Evolutionary conservation across 2,797 vertebrate species (phyloP), one percentile per base, ranked within the genome.

Genomic region (Knipowitschia caucasica): DNA sequence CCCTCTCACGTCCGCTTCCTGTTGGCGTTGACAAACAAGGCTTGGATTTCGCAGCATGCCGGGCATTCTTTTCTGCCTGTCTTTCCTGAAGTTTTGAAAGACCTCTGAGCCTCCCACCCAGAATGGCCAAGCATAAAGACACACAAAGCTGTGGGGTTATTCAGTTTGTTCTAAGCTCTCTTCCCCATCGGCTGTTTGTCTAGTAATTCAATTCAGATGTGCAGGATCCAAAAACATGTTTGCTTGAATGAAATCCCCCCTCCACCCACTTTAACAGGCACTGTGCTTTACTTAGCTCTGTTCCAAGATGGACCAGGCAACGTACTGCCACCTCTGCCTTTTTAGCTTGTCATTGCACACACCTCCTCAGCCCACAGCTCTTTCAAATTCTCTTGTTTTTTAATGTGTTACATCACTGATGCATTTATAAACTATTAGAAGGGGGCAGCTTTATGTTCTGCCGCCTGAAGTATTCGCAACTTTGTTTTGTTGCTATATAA

Each of bases 131-230:
- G 83, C 86, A 85, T 76, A 86, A 84, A 80, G 77, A 75, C 78
- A 80, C 82, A 85, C 74, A 75, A 86, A 86, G 78, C 86, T 84
- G 73, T 56, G 50, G 86, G 86, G 87, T 89, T 88, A 85, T 85
- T 89, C 88, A 86, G 87, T 90, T 88, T 87, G 86, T 87, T 86
- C 84, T 89, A 81, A 78, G 86, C 81, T 83, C 82, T 84, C 83
- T 83, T 88, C 85, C 86, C 85, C 86, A 82, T 85, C 71, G 86
- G 87, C 86, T 88, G 86, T 92, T 91, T 91, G 88, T 84, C 81
- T 89, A 88, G 86, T 92, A 90, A 90, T 90, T 89, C 85, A 86
- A 90, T 78, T 89, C 88, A 88, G 86, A 89, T 90, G 89, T 90
- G 85, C 84, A 86, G 86, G 84, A 85, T 89, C 87, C 82, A 86